Conservation (phyloP, 2,113 vertebrate genomes). For the Hyla sarda region DNA sequence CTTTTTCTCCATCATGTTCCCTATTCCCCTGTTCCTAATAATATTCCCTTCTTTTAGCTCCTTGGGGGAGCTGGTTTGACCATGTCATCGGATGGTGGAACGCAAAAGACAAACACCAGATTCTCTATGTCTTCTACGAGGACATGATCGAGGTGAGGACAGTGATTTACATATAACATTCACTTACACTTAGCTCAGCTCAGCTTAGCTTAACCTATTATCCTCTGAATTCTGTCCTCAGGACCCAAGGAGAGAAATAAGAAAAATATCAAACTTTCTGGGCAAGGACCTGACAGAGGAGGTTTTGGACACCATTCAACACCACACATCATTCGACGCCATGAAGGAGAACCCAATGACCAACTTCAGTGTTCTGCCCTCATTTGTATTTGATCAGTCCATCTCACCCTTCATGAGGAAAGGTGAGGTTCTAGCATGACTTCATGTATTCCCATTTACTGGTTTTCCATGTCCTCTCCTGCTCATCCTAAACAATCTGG, state of each 20-base stretch:
- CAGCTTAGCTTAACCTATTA: too few relatives aligned
- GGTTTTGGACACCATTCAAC: conserved; percentile 69
- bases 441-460: too few relatives aligned
- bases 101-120: conserved; percentile 69
- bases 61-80: conserved; percentile 80
- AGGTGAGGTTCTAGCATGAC: neutral
- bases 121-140: conserved; percentile 79
- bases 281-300: conserved; percentile 72
- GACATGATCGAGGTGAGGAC: conserved; percentile 76
- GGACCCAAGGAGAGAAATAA: conserved; percentile 76
- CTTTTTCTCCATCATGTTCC: neutral
- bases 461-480: neutral
- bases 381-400: conserved; percentile 15
- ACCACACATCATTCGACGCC: conserved; percentile 74
- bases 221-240: conserved; percentile 43
- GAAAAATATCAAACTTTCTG: conserved; percentile 74
- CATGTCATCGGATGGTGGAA: conserved; percentile 80
- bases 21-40: neutral
- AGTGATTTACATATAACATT: too few relatives aligned
- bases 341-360: conserved; percentile 72
- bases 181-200: neutral
- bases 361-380: conserved; percentile 2
- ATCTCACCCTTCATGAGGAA: conserved; percentile 46
- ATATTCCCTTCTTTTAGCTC: conserved; percentile 64
- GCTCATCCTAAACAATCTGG: neutral